Evolutionary conservation across 92 coral and sea anemone species (phyloP), one percentile per base, ranked within the genome.

Genomic region (Siderastrea radians): DNA sequence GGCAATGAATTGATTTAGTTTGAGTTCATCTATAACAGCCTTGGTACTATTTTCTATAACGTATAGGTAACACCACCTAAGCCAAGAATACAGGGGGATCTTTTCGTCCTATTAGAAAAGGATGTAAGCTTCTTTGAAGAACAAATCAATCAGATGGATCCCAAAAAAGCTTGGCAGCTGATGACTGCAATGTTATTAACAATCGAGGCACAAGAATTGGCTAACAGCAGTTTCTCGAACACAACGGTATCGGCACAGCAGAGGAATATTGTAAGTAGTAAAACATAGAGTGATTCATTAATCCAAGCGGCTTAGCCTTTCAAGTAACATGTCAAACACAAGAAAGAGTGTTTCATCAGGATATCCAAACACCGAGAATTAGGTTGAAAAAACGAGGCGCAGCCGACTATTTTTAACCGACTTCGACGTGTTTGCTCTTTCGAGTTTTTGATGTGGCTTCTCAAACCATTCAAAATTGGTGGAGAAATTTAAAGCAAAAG

Each of bases 181-280:
- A 81, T 81, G 76, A 81, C 77, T 6, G 77, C 85, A 38, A 81
- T 81, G 85, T 54, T 81, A 26, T 38, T 81, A 4, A 69, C 85
- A 68, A 38, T 70, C 2, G 76, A 81, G 77, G 55, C 48, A 54
- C 55, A 68, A 43, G 85, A 38, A 70, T n/a, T 51, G 47, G 46
- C 17, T 38, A 70, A 81, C 4, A 16, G 68, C 55, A 68, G 77
- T 70, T 51, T 17, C 43, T 14, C 66, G 17, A 65, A 49, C 72
- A 64, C 73, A 49, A 52, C 59, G 11, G 49, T 17, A 49, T 65
- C 59, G 49, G 44, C 55, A 49, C 54, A 66, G 45, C 83, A 79
- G 72, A 79, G 16, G 49, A 79, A 9, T 38, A 69, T 6, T 48
- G 83, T 79, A 19, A 79, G 74, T 65, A 10, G 10, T 72, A 3